Conservation (phyloP, 2,113 vertebrate genomes). For the Micronycteris hirsuta region DNA sequence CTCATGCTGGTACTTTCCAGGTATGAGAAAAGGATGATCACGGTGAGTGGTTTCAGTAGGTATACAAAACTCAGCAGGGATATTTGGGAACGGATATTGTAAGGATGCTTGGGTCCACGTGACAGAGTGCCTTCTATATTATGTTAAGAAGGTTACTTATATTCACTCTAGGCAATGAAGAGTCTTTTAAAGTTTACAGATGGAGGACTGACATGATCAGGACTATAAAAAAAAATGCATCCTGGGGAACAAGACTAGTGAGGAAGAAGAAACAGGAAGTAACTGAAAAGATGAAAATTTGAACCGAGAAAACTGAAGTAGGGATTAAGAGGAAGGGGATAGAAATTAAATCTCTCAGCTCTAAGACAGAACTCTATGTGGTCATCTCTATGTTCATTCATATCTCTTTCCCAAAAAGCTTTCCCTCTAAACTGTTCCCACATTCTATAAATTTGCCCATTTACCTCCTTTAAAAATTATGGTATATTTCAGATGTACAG, state of each 20-base stretch:
- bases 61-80: neutral
- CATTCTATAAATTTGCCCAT: neutral
- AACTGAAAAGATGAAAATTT: neutral
- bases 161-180: neutral
- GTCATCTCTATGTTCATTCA: neutral
- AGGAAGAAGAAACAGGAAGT: neutral
- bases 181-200: neutral
- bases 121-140: neutral
- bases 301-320: neutral
- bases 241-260: neutral
- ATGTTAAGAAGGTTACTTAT: neutral
- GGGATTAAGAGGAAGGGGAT: neutral
- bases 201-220: neutral
- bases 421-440: neutral
- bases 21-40: neutral
- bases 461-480: conserved; percentile 4
- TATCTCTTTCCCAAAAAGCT: neutral
- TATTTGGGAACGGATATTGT: neutral
- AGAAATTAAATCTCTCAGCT: neutral
- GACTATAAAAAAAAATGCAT: neutral
- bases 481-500: neutral
- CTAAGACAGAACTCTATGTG: neutral
- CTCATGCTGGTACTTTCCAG: neutral
- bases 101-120: neutral
- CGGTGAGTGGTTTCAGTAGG: neutral